phyloP scores from a whole-genome alignment of 2,797 vertebrate genomes.

The Alosa sapidissima region DNA sequence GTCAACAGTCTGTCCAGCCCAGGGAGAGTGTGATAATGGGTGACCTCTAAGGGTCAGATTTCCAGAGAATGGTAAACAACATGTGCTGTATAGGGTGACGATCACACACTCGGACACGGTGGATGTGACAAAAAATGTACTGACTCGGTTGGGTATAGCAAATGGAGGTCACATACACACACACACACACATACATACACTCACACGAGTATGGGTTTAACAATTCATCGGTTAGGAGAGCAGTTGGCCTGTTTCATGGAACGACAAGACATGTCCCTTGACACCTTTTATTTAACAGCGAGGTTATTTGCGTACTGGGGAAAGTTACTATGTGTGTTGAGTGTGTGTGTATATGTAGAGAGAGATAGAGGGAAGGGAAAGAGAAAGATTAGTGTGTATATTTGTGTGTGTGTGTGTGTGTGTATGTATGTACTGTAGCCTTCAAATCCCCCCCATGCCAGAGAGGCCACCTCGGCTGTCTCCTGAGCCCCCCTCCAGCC shows the following conservation, averaged over 20 bases:
- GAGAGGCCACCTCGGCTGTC: neutral
- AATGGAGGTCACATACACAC: neutral
- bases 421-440: slow-evolving; percentile 1
- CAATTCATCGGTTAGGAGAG: neutral
- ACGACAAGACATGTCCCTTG: neutral
- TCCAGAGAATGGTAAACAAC: neutral
- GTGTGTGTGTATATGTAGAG: neutral
- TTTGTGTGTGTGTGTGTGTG: slow-evolving; percentile 22
- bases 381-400: neutral
- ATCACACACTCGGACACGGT: neutral
- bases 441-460: slow-evolving; percentile 2
- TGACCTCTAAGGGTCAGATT: neutral
- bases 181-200: slow-evolving; percentile 4
- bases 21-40: neutral
- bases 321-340: neutral
- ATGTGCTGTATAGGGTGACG: neutral
- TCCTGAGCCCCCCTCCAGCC: neutral
- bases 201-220: neutral
- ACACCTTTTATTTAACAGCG: neutral
- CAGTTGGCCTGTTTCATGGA: slow-evolving; percentile 4
- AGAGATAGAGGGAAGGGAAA: neutral
- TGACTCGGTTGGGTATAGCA: neutral
- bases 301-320: neutral
- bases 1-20: neutral
- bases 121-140: neutral